A percentile compares a stretch with the other conserved stretches of the same genome.
These are phyloP conservation scores for Grallaria varia DNA, from an alignment of 2,113 vertebrate species.

Conservation along the genomic window DNA sequence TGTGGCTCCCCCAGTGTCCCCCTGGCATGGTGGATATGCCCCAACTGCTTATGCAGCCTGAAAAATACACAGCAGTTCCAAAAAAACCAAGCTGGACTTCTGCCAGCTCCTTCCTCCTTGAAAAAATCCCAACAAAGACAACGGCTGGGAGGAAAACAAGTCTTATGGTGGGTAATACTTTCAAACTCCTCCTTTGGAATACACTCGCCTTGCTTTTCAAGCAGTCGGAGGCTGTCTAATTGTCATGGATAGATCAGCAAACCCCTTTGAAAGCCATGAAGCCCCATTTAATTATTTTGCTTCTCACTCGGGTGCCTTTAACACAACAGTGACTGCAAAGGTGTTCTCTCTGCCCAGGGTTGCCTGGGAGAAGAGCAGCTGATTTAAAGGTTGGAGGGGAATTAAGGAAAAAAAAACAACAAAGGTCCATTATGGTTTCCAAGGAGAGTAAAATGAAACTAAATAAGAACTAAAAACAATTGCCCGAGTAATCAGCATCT, in stretches of 20 bases:
- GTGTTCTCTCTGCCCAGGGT: background rate
- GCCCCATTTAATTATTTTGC: conserved; percentile 24
- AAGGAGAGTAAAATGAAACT: background rate
- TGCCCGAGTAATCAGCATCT: background rate
- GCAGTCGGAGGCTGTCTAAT: background rate
- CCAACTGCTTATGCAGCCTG: fast-evolving
- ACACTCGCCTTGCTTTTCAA: background rate
- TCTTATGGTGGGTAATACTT: background rate
- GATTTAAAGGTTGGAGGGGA: background rate
- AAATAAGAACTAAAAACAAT: background rate
- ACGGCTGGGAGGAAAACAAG: background rate
- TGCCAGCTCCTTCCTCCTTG: background rate
- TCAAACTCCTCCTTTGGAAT: background rate
- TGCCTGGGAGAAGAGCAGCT: background rate
- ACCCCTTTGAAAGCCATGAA: background rate
- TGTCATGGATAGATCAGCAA: background rate
- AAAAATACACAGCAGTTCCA: background rate
- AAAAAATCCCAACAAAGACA: background rate
- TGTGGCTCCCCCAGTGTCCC: background rate
- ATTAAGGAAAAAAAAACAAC: background rate
- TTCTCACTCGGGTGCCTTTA: conserved; percentile 20
- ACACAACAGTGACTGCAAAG: conserved; percentile 5
- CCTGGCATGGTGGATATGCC: background rate
- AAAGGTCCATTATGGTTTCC: background rate
- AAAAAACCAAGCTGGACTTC: background rate